Conservation (phyloP, 2,113 vertebrate genomes). For the Colinus virginianus region DNA sequence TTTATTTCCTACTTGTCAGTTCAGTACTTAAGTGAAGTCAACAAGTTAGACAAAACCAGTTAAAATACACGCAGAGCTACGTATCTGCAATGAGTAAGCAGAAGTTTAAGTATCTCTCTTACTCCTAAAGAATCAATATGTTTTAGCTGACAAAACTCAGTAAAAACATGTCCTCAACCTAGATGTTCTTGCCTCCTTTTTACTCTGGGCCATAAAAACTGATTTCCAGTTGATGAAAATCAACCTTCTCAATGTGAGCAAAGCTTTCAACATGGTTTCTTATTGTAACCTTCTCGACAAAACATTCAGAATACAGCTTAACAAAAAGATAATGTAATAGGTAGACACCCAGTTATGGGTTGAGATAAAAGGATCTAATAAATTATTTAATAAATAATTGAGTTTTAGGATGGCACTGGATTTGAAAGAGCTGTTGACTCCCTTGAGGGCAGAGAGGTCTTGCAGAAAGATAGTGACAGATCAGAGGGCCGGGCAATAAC, state of each 20-base stretch:
- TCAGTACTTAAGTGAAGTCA: background rate
- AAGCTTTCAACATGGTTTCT: background rate
- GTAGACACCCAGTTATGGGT: background rate
- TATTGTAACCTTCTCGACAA: background rate
- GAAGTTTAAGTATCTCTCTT: background rate
- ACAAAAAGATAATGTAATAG: background rate
- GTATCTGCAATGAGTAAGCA: background rate
- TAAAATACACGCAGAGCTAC: accelerated
- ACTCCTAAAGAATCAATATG: too few relatives aligned
- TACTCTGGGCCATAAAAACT: background rate
- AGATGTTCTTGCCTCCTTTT: background rate
- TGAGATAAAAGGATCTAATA: background rate
- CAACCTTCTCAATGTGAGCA: background rate
- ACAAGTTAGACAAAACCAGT: background rate
- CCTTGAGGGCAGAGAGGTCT: background rate
- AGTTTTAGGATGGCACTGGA: background rate
- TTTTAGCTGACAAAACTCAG: background rate
- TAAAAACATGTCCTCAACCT: background rate
- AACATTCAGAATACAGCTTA: background rate
- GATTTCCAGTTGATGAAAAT: background rate
- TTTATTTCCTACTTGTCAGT: background rate
- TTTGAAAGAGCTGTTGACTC: background rate
- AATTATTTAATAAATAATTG: background rate
- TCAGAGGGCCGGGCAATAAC: background rate
- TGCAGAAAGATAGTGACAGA: background rate